Conservation (phyloP, 2,797 vertebrate genomes). For the Pseudocheirus occidentalis region DNA sequence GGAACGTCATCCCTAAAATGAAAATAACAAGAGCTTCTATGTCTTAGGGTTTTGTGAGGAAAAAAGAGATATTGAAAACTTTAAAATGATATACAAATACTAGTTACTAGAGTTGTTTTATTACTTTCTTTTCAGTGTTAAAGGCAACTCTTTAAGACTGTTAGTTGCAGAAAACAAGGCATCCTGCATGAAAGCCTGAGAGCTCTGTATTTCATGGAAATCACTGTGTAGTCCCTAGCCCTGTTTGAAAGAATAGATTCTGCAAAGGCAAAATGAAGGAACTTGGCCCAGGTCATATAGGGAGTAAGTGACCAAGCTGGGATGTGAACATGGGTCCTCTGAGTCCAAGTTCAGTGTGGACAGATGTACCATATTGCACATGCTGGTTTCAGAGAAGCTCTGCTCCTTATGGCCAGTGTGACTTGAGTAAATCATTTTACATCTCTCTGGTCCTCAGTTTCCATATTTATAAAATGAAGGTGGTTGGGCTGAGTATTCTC, state of each 20-base stretch:
- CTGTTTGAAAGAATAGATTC: neutral
- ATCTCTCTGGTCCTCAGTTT: neutral
- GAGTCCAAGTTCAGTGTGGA: neutral
- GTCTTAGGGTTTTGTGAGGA: neutral
- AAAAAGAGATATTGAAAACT: neutral
- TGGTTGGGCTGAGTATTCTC: neutral
- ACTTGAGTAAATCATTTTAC: neutral
- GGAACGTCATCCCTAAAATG: neutral
- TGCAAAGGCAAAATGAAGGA: neutral
- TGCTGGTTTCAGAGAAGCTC: neutral
- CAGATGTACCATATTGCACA: neutral
- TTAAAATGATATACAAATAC: neutral
- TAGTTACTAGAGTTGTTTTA: neutral
- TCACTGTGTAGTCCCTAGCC: neutral
- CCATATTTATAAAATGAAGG: neutral
- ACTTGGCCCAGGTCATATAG: neutral
- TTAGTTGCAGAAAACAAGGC: neutral
- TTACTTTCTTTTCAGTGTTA: neutral
- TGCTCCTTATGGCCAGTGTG: neutral
- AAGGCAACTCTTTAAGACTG: neutral
- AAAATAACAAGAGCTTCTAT: neutral
- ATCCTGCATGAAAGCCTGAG: neutral
- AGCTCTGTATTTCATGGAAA: neutral
- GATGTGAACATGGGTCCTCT: neutral
- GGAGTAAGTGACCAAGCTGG: neutral